Conservation (phyloP, 2,888 invertebrate genomes). For the Lepas anatifera region DNA sequence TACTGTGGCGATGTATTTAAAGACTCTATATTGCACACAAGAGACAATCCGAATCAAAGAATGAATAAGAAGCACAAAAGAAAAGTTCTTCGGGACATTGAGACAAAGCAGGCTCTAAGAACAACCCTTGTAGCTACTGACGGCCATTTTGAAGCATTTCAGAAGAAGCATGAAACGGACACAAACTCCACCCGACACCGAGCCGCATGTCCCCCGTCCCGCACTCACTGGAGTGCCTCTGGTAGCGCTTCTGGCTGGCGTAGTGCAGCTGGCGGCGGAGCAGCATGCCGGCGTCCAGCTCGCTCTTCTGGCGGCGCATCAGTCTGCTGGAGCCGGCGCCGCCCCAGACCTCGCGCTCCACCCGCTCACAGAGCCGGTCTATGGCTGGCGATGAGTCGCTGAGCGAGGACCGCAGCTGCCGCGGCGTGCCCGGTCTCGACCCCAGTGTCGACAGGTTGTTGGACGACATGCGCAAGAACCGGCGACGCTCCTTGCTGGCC, state of each 20-base stretch:
- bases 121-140: too few species aligned
- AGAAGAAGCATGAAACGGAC: too few species aligned
- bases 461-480: neutral
- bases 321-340: neutral
- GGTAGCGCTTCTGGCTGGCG: neutral
- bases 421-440: neutral
- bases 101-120: too few species aligned
- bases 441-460: conserved; percentile 1
- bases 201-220: too few species aligned
- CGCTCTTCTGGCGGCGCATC: neutral
- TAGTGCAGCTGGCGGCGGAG: neutral
- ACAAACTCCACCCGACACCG: too few species aligned
- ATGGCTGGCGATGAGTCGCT: neutral
- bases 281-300: neutral
- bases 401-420: neutral
- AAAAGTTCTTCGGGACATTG: too few species aligned
- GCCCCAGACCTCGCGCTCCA: conserved; percentile 7
- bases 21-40: too few species aligned
- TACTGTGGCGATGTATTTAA: too few species aligned
- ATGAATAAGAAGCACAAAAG: too few species aligned
- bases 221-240: neutral
- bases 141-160: too few species aligned
- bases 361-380: neutral
- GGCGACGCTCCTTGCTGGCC: neutral
- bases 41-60: too few species aligned